Conservation (phyloP, 2,888 invertebrate genomes). For the Acrobeloides nanus region DNA sequence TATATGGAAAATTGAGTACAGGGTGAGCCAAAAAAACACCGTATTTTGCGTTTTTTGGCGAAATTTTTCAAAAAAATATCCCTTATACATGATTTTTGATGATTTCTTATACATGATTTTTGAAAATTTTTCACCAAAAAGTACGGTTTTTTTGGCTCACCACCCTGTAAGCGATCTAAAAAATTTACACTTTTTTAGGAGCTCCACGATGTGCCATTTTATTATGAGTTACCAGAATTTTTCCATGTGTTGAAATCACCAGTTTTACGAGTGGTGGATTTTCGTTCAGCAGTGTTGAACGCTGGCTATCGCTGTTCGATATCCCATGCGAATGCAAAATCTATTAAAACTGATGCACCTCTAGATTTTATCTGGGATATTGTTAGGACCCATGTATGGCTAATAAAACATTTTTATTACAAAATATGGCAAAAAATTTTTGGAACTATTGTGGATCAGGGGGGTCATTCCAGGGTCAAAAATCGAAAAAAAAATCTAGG, state of each 20-base stretch:
- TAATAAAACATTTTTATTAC: background rate
- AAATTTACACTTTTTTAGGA: slow-evolving; percentile 68
- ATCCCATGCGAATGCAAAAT: slow-evolving; percentile 79
- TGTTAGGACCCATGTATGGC: slow-evolving; percentile 64
- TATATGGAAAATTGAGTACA: slow-evolving; percentile 12
- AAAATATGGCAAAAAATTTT: background rate
- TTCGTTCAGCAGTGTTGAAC: slow-evolving; percentile 79
- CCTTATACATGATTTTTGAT: too few species aligned
- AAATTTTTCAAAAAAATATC: slow-evolving; percentile 8
- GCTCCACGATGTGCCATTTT: slow-evolving; percentile 73
- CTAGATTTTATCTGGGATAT: slow-evolving; percentile 81
- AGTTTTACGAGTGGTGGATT: slow-evolving; percentile 23
- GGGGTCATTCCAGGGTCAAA: too few species aligned
- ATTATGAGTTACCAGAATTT: slow-evolving; percentile 74
- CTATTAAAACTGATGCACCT: slow-evolving; percentile 88
- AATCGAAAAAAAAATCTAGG: too few species aligned
- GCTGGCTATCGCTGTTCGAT: slow-evolving; percentile 82
- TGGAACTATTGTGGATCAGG: too few species aligned
- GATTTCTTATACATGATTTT: too few species aligned
- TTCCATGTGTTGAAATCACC: slow-evolving; percentile 60
- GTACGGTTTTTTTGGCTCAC: too few species aligned
- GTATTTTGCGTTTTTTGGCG: background rate
- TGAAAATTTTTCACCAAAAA: too few species aligned
- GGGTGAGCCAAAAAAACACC: slow-evolving; percentile 3
- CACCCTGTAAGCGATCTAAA: too few species aligned